Evolutionary conservation across 2,888 invertebrate species (phyloP).

Genomic region (Lasioglossum calceatum): DNA sequence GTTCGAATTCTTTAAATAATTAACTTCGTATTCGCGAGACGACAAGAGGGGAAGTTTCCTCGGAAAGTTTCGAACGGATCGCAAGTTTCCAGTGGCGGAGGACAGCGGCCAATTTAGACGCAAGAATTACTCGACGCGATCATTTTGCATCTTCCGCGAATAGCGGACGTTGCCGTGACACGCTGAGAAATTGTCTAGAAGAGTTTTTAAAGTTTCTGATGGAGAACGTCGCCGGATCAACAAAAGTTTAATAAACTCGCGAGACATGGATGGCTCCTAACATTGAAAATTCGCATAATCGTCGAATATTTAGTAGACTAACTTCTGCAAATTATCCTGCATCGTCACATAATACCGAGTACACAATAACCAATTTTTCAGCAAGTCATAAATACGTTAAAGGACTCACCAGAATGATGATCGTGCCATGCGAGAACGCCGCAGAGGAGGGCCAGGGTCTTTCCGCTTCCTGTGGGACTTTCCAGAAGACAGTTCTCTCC

Average conservation of each 20-base stretch:
- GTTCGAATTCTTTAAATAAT: slow-evolving; percentile 18
- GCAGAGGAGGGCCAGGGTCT: slow-evolving; percentile 91
- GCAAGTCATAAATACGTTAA: slow-evolving; percentile 12
- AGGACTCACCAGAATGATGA: slow-evolving; percentile 86
- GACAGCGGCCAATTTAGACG: slow-evolving; percentile 26
- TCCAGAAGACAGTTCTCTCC: slow-evolving; percentile 90
- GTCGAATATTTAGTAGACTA: slow-evolving; percentile 46
- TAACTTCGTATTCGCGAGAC: neutral
- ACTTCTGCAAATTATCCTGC: slow-evolving; percentile 17
- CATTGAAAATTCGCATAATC: slow-evolving; percentile 68
- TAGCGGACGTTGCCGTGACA: slow-evolving; percentile 40
- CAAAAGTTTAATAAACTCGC: slow-evolving; percentile 52
- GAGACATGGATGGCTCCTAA: slow-evolving; percentile 40
- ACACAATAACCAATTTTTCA: slow-evolving; percentile 52
- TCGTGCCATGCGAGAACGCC: slow-evolving; percentile 90
- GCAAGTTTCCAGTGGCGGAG: slow-evolving; percentile 13
- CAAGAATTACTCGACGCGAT: slow-evolving; percentile 7
- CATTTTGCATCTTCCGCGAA: slow-evolving; percentile 23
- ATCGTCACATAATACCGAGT: neutral
- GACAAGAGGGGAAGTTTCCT: slow-evolving; percentile 18
- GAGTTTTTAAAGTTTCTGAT: slow-evolving; percentile 49
- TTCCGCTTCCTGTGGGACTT: slow-evolving; percentile 94
- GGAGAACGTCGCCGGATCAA: slow-evolving; percentile 40
- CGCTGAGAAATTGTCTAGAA: slow-evolving; percentile 52
- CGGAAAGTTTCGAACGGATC: slow-evolving; percentile 25